Evolutionary conservation across 2,888 invertebrate genomes (phyloP), one percentile per base, ranked within the genome.

Genomic region (Tribolium freemani): DNA sequence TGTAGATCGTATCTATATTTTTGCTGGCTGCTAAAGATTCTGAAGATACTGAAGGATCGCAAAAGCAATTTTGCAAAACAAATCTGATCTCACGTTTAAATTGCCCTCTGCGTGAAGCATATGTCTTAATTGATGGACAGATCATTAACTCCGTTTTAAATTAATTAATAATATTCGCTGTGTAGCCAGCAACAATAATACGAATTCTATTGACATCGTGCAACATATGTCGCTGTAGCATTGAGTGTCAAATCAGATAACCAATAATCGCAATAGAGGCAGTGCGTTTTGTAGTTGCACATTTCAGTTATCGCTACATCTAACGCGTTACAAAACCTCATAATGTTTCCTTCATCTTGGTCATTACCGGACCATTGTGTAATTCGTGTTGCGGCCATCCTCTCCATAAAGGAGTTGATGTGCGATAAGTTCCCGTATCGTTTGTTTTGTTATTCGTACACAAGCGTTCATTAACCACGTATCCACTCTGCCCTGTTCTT

Each of bases 301-400:
- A 83, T 82, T 79, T 80, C 75, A 57, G 69, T 81, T 81, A 82
- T 83, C 81, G 76, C 73, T 73, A 69, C 73, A 81, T 82, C 80
- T 79, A 76, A 77, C 76, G 77, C 80, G 77, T 78, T 81, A 81
- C 80, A 82, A 81, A 81, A 79, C 81, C 78, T 81, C 80, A 78
- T 81, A 82, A 83, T 83, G 81, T 82, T 83, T 81, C 82, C 81
- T 82, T 82, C 82, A 82, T 82, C 80, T 81, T 79, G 82, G 82
- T 84, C 83, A 84, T 85, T 85, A 85, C 79, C 66, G 78, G 70
- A 64, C 81, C 77, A 85, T 85, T 85, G 84, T 85, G 81, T 79
- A 83, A 83, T 82, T 78, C 80, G 78, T 80, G 81, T 81, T 79
- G 81, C 80, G 79, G 79, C 79, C 82, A 80, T 80, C 75, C 78